Evolutionary conservation across 2,113 vertebrate genomes (phyloP).

Genomic region (Pluvialis apricaria): DNA sequence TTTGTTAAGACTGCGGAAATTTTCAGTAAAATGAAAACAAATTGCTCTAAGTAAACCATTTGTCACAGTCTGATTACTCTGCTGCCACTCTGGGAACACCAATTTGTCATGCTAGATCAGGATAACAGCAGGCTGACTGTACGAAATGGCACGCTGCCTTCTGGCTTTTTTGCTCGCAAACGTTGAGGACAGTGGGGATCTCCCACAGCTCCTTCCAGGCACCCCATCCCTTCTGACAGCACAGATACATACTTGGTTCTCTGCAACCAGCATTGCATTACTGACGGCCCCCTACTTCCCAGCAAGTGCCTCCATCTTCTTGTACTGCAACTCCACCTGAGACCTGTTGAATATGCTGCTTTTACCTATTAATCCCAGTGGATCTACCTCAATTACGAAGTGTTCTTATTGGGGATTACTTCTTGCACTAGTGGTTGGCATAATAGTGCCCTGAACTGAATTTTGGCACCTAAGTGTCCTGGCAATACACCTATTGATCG

Average conservation of each 20-base stretch:
- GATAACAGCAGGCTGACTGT: slow-evolving; percentile 71
- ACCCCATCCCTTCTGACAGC: background rate
- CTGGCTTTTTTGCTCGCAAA: slow-evolving; percentile 32
- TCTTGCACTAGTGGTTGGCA: background rate
- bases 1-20: slow-evolving; percentile 74
- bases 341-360: background rate
- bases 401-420: accelerated
- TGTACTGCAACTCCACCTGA: background rate
- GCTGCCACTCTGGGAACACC: slow-evolving; percentile 76
- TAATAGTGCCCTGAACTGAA: background rate
- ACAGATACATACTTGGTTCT: background rate
- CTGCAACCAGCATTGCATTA: background rate
- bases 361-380: accelerated
- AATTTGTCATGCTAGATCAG: slow-evolving; percentile 83
- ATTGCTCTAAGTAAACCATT: slow-evolving; percentile 84
- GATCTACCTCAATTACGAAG: background rate
- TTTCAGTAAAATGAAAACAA: slow-evolving; percentile 83
- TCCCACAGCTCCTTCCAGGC: background rate
- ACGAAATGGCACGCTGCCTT: slow-evolving; percentile 65
- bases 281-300: accelerated
- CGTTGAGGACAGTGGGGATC: background rate
- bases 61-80: slow-evolving; percentile 84
- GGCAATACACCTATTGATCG: background rate
- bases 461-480: background rate
- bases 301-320: background rate